Percentiles rank a stretch among this genome's conserved stretches.
These are phyloP conservation scores for Eurytoma californica DNA, from an alignment of 2,888 invertebrate species.

Conservation along the genomic window DNA sequence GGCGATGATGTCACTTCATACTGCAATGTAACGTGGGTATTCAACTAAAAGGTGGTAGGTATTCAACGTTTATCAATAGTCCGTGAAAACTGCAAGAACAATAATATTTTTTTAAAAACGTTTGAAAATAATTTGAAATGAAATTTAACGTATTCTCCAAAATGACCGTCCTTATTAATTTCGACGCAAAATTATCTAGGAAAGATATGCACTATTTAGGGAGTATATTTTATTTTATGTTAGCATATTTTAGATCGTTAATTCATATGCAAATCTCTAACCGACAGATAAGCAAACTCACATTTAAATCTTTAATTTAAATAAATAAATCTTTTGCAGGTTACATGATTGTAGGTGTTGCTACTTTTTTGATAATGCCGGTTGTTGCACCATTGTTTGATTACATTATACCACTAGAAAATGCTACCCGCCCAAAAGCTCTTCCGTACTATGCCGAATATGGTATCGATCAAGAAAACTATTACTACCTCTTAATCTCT, in stretches of 20 bases:
- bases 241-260: too few relatives aligned
- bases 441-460: constrained; percentile 45
- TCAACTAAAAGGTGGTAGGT: too few relatives aligned
- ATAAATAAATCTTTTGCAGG: neutral
- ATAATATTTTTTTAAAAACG: too few relatives aligned
- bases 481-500: constrained; percentile 26
- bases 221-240: neutral
- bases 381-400: constrained; percentile 14
- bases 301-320: neutral
- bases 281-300: neutral
- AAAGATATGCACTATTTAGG: neutral
- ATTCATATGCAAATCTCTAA: neutral
- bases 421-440: constrained; percentile 6
- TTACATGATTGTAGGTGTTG: neutral
- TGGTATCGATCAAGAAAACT: constrained; percentile 27
- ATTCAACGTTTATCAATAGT: too few relatives aligned
- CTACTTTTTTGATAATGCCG: neutral
- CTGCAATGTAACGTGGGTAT: too few relatives aligned
- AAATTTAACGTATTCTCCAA: too few relatives aligned
- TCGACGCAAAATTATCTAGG: too few relatives aligned
- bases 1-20: too few relatives aligned
- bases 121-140: too few relatives aligned
- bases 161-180: too few relatives aligned
- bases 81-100: too few relatives aligned
- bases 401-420: constrained; percentile 17